Conservation (phyloP, 2,888 invertebrate species). For the Pristionchus fissidentatus region DNA sequence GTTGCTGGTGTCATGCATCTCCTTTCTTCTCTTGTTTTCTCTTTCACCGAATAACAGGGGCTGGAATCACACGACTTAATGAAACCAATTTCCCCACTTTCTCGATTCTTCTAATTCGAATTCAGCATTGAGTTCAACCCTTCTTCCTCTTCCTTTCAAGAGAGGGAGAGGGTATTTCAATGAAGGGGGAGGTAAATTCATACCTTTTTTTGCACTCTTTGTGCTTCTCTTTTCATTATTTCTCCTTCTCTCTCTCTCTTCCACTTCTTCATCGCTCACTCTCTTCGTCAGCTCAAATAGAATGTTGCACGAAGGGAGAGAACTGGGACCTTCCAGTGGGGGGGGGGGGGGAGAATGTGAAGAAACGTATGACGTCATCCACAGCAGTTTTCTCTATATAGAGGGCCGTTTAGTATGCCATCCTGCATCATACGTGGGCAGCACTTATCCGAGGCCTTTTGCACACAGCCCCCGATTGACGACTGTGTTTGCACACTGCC, state of each 20-base stretch:
- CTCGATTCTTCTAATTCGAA: not conserved
- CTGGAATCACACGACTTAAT: not conserved
- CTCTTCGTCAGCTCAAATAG: slow-evolving; percentile 32
- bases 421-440: too few relatives aligned
- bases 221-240: slow-evolving; percentile 42
- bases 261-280: slow-evolving; percentile 25
- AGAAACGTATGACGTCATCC: not conserved
- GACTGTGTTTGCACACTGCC: too few relatives aligned
- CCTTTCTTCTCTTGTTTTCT: slow-evolving; percentile 27
- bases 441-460: too few relatives aligned
- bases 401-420: too few relatives aligned
- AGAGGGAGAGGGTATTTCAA: slow-evolving; percentile 36
- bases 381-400: too few relatives aligned
- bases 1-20: slow-evolving; percentile 10
- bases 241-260: slow-evolving; percentile 17
- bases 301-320: slow-evolving; percentile 38
- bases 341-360: not conserved
- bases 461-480: too few relatives aligned
- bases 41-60: not conserved
- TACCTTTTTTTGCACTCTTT: slow-evolving; percentile 21
- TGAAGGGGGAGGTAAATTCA: slow-evolving; percentile 25
- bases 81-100: slow-evolving; percentile 28
- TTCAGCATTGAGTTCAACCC: not conserved
- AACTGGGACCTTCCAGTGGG: slow-evolving; percentile 31
- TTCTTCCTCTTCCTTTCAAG: not conserved